phyloP scores from a whole-genome alignment of 2,113 vertebrate species.

The Lanius collurio region DNA sequence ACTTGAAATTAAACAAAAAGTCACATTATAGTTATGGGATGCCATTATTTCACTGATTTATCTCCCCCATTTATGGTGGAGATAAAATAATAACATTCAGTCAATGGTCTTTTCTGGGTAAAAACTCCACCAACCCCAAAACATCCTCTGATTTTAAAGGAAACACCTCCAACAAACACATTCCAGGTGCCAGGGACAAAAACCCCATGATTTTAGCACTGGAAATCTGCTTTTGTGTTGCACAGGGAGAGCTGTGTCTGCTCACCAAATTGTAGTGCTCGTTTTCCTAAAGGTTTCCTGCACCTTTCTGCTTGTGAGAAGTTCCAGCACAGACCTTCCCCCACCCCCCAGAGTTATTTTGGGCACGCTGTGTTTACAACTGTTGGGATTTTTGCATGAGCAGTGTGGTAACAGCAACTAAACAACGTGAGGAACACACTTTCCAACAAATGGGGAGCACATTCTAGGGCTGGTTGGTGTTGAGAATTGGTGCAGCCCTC shows the following conservation, averaged over 20 bases:
- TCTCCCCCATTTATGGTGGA: not conserved
- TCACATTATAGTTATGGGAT: not conserved
- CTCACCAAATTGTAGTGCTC: not conserved
- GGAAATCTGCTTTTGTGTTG: not conserved
- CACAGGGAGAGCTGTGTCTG: not conserved
- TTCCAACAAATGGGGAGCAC: not conserved
- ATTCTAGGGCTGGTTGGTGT: rapidly evolving
- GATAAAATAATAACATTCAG: not conserved
- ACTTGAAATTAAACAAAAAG: not conserved
- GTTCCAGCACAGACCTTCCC: not conserved
- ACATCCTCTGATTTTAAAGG: rapidly evolving
- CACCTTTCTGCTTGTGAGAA: not conserved
- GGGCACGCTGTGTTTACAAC: not conserved
- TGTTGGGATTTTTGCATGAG: not conserved
- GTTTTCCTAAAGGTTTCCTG: not conserved
- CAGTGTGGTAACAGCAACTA: not conserved
- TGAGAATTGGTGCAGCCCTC: not conserved
- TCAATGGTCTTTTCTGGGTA: not conserved
- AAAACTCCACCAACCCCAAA: not conserved
- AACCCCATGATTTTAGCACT: not conserved
- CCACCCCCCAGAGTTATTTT: not conserved
- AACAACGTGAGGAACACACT: not conserved
- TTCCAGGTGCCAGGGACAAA: not conserved
- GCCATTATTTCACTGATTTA: not conserved
- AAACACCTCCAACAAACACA: too few relatives aligned